phyloP scores from a whole-genome alignment of 2,888 invertebrate species.

The Julus scanicus region DNA sequence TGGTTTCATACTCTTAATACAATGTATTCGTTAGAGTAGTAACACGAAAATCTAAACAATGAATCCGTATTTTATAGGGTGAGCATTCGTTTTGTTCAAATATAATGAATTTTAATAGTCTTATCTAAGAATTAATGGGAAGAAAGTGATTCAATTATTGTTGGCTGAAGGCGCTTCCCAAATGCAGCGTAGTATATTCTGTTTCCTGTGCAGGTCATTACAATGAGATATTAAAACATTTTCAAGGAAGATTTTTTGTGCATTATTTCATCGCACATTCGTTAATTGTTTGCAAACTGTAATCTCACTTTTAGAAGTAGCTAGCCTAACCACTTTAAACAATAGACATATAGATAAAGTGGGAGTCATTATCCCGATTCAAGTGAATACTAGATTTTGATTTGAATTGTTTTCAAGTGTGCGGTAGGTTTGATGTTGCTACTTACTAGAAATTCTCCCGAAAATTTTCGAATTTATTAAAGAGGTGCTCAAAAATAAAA shows the following conservation, averaged over 20 bases:
- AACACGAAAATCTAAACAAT: background rate
- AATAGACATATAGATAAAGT: background rate
- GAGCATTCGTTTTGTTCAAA: background rate
- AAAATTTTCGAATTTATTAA: background rate
- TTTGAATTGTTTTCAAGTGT: background rate
- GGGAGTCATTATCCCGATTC: background rate
- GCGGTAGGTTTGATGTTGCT: background rate
- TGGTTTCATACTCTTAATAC: background rate
- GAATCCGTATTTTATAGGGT: background rate
- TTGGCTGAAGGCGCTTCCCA: background rate
- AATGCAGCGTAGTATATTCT: background rate
- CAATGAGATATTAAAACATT: background rate
- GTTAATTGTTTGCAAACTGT: background rate
- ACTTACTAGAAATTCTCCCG: background rate
- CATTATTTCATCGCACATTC: background rate
- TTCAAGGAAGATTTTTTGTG: background rate
- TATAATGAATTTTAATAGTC: background rate
- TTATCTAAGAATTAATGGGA: constrained; percentile 39
- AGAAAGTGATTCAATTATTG: background rate
- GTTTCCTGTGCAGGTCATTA: background rate
- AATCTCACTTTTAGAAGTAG: background rate
- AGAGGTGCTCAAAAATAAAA: no score
- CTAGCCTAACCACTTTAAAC: background rate
- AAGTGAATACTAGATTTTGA: background rate
- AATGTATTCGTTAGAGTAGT: background rate